Evolutionary conservation across 2,888 invertebrate genomes (phyloP), one percentile per base, ranked within the genome.

Genomic region (Hartigia nigra): DNA sequence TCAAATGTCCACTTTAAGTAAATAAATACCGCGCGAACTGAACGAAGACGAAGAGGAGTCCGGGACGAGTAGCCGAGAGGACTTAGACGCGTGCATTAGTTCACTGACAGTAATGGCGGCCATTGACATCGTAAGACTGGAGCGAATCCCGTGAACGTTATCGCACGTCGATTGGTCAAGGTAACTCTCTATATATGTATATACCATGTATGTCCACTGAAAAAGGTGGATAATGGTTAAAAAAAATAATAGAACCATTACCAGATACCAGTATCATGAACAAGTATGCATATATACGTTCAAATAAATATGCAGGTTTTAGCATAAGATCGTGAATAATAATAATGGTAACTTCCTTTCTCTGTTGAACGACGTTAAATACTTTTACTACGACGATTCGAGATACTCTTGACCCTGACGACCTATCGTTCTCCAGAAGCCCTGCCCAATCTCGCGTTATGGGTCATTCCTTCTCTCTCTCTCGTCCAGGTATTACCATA

Each of bases 401-500:
- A 31, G 75, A 36, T 14, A 39, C 31, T 23, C 35, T 32, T 31
- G 31, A 55, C 55, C 34, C 75, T 35, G 69, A 39, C 12, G 39
- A 69, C 35, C 35, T 74, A 32, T n/a, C 23, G 72, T 55, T 55
- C 75, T 70, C 78, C 76, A 75, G 76, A 75, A 70, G 37, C 12
- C 75, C 55, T 1, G 55, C 55, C 55, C 55, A 23, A 55, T 55
- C 55, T 9, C 55, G 55, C 55, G 55, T 23, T 55, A 55, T 55
- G 55, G 23, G 23, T 23, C 23, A 23, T 9, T 34, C 34, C 34
- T 34, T 34, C 34, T 32, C 36, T 76, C 74, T 70, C 75, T 14
- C 74, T 78, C 79, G 34, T 80, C 76, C 35, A 55, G 69, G 74
- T 31, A 72, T 72, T 72, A 72, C 72, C 72, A 72, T 72, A 72